Conservation (phyloP, 2,888 invertebrate genomes). For the Pristionchus japonicus region DNA sequence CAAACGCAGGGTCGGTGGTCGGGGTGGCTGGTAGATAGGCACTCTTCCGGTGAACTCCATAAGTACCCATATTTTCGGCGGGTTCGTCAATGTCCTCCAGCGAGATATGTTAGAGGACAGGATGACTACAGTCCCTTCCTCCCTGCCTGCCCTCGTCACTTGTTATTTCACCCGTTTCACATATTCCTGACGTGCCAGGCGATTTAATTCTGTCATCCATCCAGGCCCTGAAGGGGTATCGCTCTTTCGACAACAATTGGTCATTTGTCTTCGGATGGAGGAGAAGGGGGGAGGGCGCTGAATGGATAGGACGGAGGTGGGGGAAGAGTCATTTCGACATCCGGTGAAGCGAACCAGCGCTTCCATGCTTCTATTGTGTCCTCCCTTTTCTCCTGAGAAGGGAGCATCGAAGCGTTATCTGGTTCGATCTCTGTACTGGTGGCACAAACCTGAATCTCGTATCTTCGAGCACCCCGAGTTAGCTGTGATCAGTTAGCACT, state of each 20-base stretch:
- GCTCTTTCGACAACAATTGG: not conserved
- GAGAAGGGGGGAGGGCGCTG: not conserved
- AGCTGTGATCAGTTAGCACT: too few species aligned
- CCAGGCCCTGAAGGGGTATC: not conserved
- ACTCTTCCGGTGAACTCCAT: too few species aligned
- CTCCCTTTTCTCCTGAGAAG: not conserved
- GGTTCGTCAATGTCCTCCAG: too few species aligned
- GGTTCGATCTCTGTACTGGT: not conserved
- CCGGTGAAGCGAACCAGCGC: not conserved
- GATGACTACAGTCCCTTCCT: too few species aligned
- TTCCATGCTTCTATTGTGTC: not conserved
- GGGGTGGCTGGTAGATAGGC: too few species aligned
- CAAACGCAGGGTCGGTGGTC: too few species aligned
- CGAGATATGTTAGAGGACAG: too few species aligned
- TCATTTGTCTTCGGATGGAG: constrained; percentile 1
- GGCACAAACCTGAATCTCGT: not conserved
- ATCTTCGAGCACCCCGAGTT: too few species aligned
- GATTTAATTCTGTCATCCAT: not conserved
- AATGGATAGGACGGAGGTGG: too few species aligned
- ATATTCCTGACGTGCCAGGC: not conserved
- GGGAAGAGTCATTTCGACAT: not conserved
- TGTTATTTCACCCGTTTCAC: not conserved
- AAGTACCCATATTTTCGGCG: too few species aligned
- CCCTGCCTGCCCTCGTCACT: not conserved
- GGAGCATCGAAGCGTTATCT: not conserved